Percentiles rank a stretch among this genome's conserved stretches.
Evolutionary conservation across 1,140 invertebrate species (phyloP).

Genomic region (Calosoma granatense): DNA sequence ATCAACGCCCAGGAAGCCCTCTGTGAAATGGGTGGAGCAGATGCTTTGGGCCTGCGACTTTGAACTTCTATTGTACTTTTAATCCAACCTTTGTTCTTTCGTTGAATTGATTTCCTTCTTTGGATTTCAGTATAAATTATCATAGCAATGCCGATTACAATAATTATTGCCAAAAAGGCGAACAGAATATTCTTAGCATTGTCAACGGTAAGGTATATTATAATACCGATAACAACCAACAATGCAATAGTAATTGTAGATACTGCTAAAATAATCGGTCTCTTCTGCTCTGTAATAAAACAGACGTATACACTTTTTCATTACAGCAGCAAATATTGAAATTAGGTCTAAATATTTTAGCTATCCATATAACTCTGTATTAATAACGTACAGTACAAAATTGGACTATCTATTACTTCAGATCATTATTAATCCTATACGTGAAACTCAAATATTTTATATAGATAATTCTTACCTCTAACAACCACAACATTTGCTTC

Average conservation of each 20-base stretch:
- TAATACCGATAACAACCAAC: not conserved
- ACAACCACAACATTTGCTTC: not conserved
- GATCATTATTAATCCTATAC: no score
- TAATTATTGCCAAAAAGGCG: not conserved
- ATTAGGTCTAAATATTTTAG: no score
- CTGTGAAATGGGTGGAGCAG: not conserved
- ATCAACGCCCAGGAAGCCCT: not conserved
- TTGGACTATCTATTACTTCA: no score
- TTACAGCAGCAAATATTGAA: no score
- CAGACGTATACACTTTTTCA: no score
- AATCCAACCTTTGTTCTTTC: not conserved
- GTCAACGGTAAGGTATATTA: not conserved
- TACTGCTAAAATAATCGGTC: not conserved
- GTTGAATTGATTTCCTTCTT: not conserved
- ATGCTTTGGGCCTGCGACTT: not conserved
- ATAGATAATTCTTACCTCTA: no score
- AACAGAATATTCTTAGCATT: not conserved
- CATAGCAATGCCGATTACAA: not conserved
- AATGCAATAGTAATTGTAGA: not conserved
- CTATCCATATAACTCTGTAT: no score
- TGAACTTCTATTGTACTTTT: not conserved
- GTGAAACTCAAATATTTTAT: no score
- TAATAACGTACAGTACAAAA: no score
- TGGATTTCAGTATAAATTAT: constrained; percentile 5
- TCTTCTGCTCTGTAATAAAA: not conserved